phyloP scores from a whole-genome alignment of 2,113 vertebrate genomes.

The Syngnathus scovelli region DNA sequence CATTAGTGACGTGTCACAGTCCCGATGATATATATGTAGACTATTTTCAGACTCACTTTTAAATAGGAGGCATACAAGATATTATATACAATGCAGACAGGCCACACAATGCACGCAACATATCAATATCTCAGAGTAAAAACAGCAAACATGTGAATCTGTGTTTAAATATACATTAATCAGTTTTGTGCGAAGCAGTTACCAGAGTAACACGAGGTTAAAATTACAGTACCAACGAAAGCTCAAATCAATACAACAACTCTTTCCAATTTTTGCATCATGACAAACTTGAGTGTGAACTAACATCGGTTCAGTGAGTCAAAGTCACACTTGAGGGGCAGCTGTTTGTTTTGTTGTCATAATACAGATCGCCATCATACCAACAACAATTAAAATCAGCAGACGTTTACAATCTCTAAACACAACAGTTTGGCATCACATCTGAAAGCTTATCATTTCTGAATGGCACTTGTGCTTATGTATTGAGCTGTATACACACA shows the following conservation, averaged over 20 bases:
- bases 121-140: slow-evolving; percentile 39
- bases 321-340: slow-evolving; percentile 38
- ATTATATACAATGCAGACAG: slow-evolving; percentile 40
- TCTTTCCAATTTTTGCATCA: neutral
- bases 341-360: slow-evolving; percentile 35
- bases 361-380: slow-evolving; percentile 9
- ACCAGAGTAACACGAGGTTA: slow-evolving; percentile 49
- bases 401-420: slow-evolving; percentile 2
- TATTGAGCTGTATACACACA: slow-evolving; percentile 25
- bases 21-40: slow-evolving; percentile 60
- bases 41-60: slow-evolving; percentile 38
- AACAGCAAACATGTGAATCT: slow-evolving; percentile 50
- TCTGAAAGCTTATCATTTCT: slow-evolving; percentile 41
- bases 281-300: slow-evolving; percentile 25
- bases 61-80: slow-evolving; percentile 58
- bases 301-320: slow-evolving; percentile 19
- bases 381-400: slow-evolving; percentile 16
- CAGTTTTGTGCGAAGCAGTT: slow-evolving; percentile 48
- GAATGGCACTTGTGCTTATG: slow-evolving; percentile 52
- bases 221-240: slow-evolving; percentile 48
- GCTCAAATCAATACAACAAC: slow-evolving; percentile 28
- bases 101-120: slow-evolving; percentile 38
- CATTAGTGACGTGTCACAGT: slow-evolving; percentile 46
- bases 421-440: slow-evolving; percentile 60
- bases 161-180: slow-evolving; percentile 45